These are phyloP conservation scores for Percopsis transmontana DNA, from an alignment of 2,113 vertebrate species.

Conservation along the genomic window DNA sequence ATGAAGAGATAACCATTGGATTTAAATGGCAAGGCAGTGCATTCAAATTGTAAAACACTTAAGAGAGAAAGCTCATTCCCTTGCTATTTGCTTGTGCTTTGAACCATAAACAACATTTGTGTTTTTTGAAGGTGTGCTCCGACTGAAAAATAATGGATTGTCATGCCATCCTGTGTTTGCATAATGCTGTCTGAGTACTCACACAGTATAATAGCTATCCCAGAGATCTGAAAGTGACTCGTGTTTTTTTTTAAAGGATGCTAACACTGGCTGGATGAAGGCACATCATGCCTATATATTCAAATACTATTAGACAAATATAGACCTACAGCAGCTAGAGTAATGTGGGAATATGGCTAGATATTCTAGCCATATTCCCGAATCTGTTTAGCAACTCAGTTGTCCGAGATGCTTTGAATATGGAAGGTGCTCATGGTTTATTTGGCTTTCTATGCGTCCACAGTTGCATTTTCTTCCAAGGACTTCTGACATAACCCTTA, in stretches of 20 bases:
- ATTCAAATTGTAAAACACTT: conserved; percentile 44
- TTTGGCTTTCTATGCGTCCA: too few relatives aligned
- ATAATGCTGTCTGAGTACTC: conserved; percentile 48
- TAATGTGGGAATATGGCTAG: too few relatives aligned
- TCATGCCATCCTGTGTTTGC: conserved; percentile 42
- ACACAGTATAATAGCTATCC: conserved; percentile 42
- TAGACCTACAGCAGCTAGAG: too few relatives aligned
- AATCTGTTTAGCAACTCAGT: too few relatives aligned
- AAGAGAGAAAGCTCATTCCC: conserved; percentile 47
- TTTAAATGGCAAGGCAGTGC: conserved; percentile 34
- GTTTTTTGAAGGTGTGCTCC: conserved; percentile 45
- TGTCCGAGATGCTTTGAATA: too few relatives aligned
- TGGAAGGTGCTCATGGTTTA: too few relatives aligned
- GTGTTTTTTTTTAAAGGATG: conserved; percentile 28
- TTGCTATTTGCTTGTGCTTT: conserved; percentile 49
- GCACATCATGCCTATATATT: background rate
- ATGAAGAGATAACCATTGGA: conserved; percentile 27
- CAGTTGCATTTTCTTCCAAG: too few relatives aligned
- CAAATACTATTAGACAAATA: too few relatives aligned
- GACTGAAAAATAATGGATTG: conserved; percentile 48
- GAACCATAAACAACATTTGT: conserved; percentile 56
- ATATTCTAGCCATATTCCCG: too few relatives aligned
- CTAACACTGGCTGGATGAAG: background rate
- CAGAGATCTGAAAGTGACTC: conserved; percentile 32
- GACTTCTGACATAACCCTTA: too few relatives aligned